A percentile compares a stretch with the other conserved stretches of the same genome.
Conservation (phyloP, 2,888 invertebrate species). For the Caenorhabditis sp. region DNA sequence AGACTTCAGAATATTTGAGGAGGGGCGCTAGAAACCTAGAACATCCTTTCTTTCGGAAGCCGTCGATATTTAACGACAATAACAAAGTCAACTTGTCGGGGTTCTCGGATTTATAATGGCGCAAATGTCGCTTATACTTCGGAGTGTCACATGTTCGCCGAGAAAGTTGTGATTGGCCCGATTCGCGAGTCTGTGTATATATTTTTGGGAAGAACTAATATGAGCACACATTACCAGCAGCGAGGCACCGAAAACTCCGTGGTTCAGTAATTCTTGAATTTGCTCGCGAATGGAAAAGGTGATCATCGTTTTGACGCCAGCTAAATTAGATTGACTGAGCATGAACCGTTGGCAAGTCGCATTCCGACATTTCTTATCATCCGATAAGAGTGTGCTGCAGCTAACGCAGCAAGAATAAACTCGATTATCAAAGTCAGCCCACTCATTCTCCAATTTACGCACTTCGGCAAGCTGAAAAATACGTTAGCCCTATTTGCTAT, state of each 20-base stretch:
- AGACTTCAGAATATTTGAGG: too few species aligned
- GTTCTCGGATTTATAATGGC: background rate
- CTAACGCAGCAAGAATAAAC: background rate
- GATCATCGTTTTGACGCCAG: background rate
- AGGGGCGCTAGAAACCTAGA: background rate
- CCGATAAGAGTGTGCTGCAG: background rate
- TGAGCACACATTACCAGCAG: background rate
- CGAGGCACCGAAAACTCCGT: background rate
- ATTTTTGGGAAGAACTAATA: background rate
- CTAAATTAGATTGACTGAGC: background rate
- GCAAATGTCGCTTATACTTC: background rate
- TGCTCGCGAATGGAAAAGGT: background rate
- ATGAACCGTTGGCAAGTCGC: background rate
- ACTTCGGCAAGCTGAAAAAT: background rate
- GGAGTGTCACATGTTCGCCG: background rate
- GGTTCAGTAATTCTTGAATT: background rate
- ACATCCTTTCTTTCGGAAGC: slow-evolving; percentile 7
- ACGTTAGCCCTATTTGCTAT: background rate
- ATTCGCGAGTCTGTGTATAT: too few species aligned
- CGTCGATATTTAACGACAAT: slow-evolving; percentile 2
- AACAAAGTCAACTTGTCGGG: slow-evolving; percentile 1
- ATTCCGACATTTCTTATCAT: background rate
- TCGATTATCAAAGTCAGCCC: background rate
- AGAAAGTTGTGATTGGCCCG: too few species aligned
- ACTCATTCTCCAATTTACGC: background rate